A percentile compares a stretch with the other conserved stretches of the same genome.
Evolutionary conservation across 2,888 invertebrate genomes (phyloP).

Genomic region (Tipula vernalis): DNA sequence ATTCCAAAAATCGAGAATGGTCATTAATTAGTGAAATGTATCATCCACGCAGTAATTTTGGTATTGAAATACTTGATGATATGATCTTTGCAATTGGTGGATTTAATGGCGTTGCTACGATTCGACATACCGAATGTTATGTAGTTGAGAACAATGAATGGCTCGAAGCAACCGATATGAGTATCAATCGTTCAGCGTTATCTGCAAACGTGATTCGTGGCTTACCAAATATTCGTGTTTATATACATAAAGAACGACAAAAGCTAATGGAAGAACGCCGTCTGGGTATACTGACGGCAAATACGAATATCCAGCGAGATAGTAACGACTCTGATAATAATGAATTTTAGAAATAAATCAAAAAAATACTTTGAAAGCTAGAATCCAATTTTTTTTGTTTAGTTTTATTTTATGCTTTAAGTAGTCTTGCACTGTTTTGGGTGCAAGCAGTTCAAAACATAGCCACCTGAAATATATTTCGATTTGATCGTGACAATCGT

Average conservation of each 20-base stretch:
- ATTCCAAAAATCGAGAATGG: conserved; percentile 70
- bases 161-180: conserved; percentile 90
- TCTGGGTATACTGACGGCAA: conserved; percentile 41
- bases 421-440: background rate
- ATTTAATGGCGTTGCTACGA: conserved; percentile 87
- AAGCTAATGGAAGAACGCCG: conserved; percentile 78
- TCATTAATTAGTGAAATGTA: conserved; percentile 76
- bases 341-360: background rate
- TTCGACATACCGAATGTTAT: conserved; percentile 87
- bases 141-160: conserved; percentile 37
- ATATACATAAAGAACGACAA: conserved; percentile 80
- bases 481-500: background rate
- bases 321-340: background rate
- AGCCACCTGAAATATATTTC: background rate
- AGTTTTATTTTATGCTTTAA: background rate
- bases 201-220: conserved; percentile 83
- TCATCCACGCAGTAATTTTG: conserved; percentile 85
- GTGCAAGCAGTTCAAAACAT: background rate
- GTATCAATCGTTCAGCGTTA: conserved; percentile 77
- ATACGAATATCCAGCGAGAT: background rate
- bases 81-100: conserved; percentile 91
- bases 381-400: background rate
- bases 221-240: conserved; percentile 78
- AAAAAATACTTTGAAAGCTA: background rate
- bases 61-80: conserved; percentile 84